phyloP scores from a whole-genome alignment of 92 coral and sea anemone genomes.

The Siderastrea radians region DNA sequence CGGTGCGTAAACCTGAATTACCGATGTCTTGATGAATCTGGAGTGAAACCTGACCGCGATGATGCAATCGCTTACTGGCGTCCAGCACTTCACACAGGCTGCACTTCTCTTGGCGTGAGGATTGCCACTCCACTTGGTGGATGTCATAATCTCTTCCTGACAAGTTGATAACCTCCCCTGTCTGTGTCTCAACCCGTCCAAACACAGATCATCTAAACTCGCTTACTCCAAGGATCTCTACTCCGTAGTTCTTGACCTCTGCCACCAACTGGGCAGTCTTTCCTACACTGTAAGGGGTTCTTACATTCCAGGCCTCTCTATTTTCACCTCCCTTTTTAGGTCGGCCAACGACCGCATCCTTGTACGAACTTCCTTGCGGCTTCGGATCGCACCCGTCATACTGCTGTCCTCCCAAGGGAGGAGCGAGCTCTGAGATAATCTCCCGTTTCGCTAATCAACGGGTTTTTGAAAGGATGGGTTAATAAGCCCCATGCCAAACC shows the following conservation, averaged over 20 bases:
- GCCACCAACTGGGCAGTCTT: not conserved
- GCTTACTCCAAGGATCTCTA: conserved; percentile 16
- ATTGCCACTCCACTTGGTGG: conserved; percentile 46
- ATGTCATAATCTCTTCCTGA: conserved; percentile 24
- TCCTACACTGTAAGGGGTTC: not conserved
- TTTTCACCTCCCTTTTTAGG: not conserved
- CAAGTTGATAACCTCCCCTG: not conserved
- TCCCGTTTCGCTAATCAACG: not conserved
- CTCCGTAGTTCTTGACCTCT: not conserved
- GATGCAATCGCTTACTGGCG: conserved; percentile 27
- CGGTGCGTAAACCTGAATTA: conserved; percentile 30
- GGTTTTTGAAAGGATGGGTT: too few relatives aligned
- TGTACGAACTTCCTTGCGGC: not conserved
- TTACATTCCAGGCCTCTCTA: not conserved
- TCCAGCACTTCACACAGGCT: conserved; percentile 16
- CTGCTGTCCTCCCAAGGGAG: not conserved
- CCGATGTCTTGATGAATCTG: conserved; percentile 17
- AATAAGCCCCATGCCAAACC: not conserved
- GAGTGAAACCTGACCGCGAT: conserved; percentile 41
- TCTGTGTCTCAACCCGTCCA: conserved; percentile 4
- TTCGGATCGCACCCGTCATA: not conserved
- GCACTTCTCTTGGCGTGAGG: conserved; percentile 3
- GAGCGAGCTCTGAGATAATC: not conserved
- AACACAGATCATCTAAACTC: conserved; percentile 31
- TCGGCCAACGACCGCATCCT: not conserved